phyloP scores from a whole-genome alignment of 2,797 vertebrate species.

The Iguana delicatissima region DNA sequence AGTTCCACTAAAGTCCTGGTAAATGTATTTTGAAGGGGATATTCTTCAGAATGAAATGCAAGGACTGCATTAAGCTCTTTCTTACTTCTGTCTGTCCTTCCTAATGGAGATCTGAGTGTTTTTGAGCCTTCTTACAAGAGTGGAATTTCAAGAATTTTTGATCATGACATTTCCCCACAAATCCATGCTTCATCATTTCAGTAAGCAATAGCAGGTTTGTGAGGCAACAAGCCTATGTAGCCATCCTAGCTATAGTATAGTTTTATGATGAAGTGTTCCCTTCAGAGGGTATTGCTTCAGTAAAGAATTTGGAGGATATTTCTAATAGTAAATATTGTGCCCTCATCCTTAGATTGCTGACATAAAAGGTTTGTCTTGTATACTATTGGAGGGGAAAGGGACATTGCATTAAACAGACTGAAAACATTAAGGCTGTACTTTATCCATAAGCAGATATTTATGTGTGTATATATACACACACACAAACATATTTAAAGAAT shows the following conservation, averaged over 20 bases:
- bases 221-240: not conserved
- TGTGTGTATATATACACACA: no score
- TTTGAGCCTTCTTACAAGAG: not conserved
- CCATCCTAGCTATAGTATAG: not conserved
- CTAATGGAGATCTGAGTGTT: not conserved
- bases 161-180: not conserved
- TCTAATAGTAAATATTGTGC: not conserved
- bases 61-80: not conserved
- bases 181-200: not conserved
- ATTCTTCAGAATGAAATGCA: not conserved
- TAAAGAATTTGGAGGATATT: not conserved
- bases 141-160: not conserved
- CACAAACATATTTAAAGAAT: not conserved
- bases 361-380: not conserved
- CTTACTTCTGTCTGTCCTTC: not conserved
- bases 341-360: not conserved
- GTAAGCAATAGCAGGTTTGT: not conserved
- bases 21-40: not conserved
- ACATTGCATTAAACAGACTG: not conserved
- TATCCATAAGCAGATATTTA: not conserved
- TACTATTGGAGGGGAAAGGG: no score
- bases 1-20: no score
- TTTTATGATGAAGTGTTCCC: not conserved
- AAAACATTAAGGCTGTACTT: not conserved
- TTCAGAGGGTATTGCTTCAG: not conserved